phyloP scores from a whole-genome alignment of 2,797 vertebrate genomes.

The Glossophaga mutica region DNA sequence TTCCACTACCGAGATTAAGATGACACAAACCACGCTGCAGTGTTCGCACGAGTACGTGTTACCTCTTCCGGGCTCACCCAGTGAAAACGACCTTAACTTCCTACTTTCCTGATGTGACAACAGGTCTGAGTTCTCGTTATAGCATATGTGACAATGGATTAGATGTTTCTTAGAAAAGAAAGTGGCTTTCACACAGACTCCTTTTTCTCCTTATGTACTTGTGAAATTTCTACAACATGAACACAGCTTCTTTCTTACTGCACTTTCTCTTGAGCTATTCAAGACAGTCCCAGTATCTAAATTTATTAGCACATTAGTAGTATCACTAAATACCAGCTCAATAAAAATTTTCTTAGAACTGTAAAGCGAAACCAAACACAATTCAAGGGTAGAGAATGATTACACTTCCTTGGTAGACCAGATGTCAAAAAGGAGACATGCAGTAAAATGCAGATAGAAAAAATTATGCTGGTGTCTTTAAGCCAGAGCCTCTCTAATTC shows the following conservation, averaged over 20 bases:
- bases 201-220: neutral
- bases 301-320: neutral
- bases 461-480: neutral
- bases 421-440: neutral
- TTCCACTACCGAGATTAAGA: neutral
- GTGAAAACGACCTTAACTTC: neutral
- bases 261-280: neutral
- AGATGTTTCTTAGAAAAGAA: neutral
- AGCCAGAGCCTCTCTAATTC: neutral
- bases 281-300: neutral
- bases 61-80: neutral
- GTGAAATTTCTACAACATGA: neutral
- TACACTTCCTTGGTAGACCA: neutral
- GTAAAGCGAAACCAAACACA: neutral
- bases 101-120: neutral
- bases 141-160: neutral
- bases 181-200: neutral
- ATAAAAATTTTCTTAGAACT: neutral
- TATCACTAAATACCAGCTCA: neutral
- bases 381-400: neutral
- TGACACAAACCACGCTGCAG: neutral
- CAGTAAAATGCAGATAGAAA: neutral
- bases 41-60: neutral
- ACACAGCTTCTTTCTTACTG: neutral
- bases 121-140: neutral